Conservation (phyloP, 2,888 invertebrate genomes). For the Lithophane semibrunnea region DNA sequence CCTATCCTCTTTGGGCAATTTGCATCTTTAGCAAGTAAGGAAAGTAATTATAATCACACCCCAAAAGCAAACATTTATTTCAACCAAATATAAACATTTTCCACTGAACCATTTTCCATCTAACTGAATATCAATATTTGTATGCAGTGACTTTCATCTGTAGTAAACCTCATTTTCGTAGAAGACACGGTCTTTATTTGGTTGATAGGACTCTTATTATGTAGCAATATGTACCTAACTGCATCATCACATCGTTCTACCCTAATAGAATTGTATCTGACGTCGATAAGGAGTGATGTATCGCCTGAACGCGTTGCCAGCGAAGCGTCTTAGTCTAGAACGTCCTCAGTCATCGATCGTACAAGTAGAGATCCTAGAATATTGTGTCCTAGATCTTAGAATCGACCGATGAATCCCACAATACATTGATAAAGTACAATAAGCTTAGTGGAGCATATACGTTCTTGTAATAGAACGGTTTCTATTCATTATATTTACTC, state of each 20-base stretch:
- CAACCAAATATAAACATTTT: background rate
- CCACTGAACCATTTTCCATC: background rate
- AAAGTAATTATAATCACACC: background rate
- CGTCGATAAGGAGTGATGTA: slow-evolving; percentile 30
- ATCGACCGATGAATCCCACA: background rate
- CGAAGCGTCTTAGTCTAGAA: slow-evolving; percentile 14
- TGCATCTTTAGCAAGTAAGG: background rate
- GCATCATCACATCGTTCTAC: background rate
- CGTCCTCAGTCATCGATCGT: background rate
- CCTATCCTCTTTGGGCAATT: too few species aligned
- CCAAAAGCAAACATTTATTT: background rate
- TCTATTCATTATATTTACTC: background rate
- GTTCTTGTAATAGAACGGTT: background rate
- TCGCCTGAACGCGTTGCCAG: slow-evolving; percentile 10
- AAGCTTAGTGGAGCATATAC: background rate
- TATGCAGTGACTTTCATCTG: background rate
- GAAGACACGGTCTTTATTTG: background rate
- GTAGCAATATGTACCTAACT: background rate
- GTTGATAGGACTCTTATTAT: background rate
- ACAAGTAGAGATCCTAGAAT: slow-evolving; percentile 2
- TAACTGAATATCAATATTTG: background rate
- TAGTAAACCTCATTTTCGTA: background rate
- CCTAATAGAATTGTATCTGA: slow-evolving; percentile 24
- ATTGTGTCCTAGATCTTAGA: background rate
- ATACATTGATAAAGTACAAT: background rate